Base-by-base conservation (phyloP, 92 coral and sea anemone genomes). In the Phenganax stokvisi region DNA sequence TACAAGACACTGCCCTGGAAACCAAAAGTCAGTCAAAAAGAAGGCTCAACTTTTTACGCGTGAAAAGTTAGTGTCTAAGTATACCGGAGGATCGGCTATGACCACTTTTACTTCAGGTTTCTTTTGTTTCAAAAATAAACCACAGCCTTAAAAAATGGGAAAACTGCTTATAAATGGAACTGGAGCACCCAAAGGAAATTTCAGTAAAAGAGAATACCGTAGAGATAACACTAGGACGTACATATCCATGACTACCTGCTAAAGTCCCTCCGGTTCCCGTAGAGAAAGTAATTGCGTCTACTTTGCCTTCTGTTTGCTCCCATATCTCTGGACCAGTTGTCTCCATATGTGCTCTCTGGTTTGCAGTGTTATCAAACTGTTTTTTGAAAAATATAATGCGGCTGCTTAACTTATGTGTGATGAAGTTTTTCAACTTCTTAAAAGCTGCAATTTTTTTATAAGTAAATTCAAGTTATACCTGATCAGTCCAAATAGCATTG, bases 291-390 rank as follows among this genome's bases (percentile, higher is more conserved):
- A 93, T 87, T 28, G 98, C 98, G 84, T 91, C 94, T 20, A 93
- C 86, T 70, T 89, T 85, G 13, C 98, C 98, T 64, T 90, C 92
- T 51, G 98, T 93, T 79, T 93, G 98, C 79, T 90, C 90, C 98
- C 98, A 93, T 51, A 93, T 91, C 84, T 93, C 98, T 59, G 98
- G 98, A 51, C 98, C 98, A 66, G 98, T 93, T 5, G 93, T 93
- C 84, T 93, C 98, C 88, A 93, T 87, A 61, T 93, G 98, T 13
- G 98, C 98, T 78, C 90, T 89, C 58, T 89, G 85, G 72, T 93
- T 93, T 56, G 97, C 91, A 64, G 92, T 89, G 75, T 93, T 93
- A 79, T 93, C 98, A 88, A 93, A 93, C 98, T 93, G 60, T n/a
- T 54, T 9, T 69, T 28, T 20, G 59, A 65, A 54, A 25, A 11